These are phyloP conservation scores for Beris morrisii DNA, from an alignment of 2,888 invertebrate genomes.

Conservation along the genomic window DNA sequence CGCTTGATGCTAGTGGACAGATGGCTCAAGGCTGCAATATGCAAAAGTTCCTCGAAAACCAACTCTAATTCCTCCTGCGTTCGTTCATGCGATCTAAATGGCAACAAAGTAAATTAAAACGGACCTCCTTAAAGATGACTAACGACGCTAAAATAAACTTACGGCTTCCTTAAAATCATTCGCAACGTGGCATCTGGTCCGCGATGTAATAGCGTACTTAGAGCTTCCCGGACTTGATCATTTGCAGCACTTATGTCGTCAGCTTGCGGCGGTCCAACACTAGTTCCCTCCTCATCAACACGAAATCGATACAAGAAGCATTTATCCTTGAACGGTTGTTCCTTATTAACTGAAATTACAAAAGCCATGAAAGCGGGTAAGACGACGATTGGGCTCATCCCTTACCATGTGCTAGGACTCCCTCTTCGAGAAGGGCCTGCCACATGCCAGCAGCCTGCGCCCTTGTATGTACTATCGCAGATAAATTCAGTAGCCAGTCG, in stretches of 20 bases:
- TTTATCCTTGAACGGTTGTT: slow-evolving; percentile 81
- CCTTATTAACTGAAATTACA: slow-evolving; percentile 65
- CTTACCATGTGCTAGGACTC: slow-evolving; percentile 74
- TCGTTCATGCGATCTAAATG: slow-evolving; percentile 69
- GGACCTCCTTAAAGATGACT: neutral
- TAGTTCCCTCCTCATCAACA: slow-evolving; percentile 68
- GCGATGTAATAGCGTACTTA: slow-evolving; percentile 67
- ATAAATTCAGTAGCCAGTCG: slow-evolving; percentile 73
- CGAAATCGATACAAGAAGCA: slow-evolving; percentile 80
- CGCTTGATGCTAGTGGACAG: slow-evolving; percentile 79
- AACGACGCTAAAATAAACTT: slow-evolving; percentile 50
- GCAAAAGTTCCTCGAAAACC: slow-evolving; percentile 80
- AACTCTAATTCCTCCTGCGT: slow-evolving; percentile 77
- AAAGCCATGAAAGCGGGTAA: slow-evolving; percentile 10
- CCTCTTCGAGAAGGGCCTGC: slow-evolving; percentile 80
- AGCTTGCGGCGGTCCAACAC: slow-evolving; percentile 60
- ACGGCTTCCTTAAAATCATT: slow-evolving; percentile 80
- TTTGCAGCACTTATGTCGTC: slow-evolving; percentile 68
- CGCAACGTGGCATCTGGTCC: slow-evolving; percentile 79
- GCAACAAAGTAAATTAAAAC: neutral
- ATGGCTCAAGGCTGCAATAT: slow-evolving; percentile 79
- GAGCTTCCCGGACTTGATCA: slow-evolving; percentile 67
- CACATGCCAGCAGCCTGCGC: slow-evolving; percentile 79
- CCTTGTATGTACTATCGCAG: slow-evolving; percentile 65
- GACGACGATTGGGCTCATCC: slow-evolving; percentile 30